These are phyloP conservation scores for Rhingia campestris DNA, from an alignment of 2,888 invertebrate genomes.

Conservation along the genomic window DNA sequence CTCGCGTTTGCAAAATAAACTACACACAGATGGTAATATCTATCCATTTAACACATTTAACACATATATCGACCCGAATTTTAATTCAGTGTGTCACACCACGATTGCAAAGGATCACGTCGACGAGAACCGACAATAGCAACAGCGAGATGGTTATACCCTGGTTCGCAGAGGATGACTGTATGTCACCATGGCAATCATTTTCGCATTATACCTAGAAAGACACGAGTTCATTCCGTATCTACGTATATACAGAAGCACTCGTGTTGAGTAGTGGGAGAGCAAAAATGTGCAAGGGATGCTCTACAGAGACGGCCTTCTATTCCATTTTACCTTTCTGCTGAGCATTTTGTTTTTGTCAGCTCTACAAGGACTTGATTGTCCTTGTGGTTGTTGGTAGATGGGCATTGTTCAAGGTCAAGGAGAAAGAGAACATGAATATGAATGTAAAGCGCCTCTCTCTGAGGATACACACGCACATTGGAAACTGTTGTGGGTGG, in stretches of 20 bases:
- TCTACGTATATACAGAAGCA: neutral
- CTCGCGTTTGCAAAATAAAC: conserved; percentile 3
- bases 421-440: conserved; percentile 24
- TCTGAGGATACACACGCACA: conserved; percentile 14
- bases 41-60: neutral
- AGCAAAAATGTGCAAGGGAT: conserved; percentile 54
- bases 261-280: conserved; percentile 1
- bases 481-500: neutral
- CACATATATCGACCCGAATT: conserved; percentile 57
- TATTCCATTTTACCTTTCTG: conserved; percentile 38
- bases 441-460: conserved; percentile 3
- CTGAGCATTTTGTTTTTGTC: conserved; percentile 6
- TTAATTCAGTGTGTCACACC: conserved; percentile 61
- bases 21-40: neutral
- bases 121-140: conserved; percentile 20
- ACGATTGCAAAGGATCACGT: conserved; percentile 66
- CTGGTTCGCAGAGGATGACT: conserved; percentile 15
- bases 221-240: conserved; percentile 5
- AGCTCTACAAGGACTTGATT: conserved; percentile 41
- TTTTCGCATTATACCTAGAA: conserved; percentile 9
- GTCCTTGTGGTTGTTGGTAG: conserved; percentile 25
- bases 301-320: conserved; percentile 35
- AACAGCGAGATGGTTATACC: conserved; percentile 48
- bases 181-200: conserved; percentile 14
- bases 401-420: conserved; percentile 64